A percentile compares a stretch with the other conserved stretches of the same genome.
These are phyloP conservation scores for Holothuria glaberrima DNA, from an alignment of 35 echinoderm and acorn worm species.

Conservation along the genomic window DNA sequence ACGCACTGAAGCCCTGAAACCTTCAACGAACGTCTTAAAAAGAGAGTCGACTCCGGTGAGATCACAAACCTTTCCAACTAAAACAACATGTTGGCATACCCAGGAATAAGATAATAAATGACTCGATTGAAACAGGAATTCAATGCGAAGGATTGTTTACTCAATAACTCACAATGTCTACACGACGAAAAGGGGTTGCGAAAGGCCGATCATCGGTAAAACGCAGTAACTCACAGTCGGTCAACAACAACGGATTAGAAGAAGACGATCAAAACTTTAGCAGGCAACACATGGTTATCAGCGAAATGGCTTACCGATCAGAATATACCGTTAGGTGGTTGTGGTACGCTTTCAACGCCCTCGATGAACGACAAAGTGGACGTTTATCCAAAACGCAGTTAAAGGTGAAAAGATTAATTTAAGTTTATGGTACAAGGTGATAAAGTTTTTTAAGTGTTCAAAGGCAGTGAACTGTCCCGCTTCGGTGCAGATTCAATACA, in stretches of 20 bases:
- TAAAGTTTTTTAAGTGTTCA: too few relatives aligned
- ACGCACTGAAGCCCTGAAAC: too few relatives aligned
- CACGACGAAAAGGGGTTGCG: slow-evolving; percentile 10
- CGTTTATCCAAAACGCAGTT: slow-evolving; percentile 50
- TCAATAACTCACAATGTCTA: slow-evolving; percentile 17
- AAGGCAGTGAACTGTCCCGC: too few relatives aligned
- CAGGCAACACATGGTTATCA: not conserved
- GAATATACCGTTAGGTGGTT: slow-evolving; percentile 44
- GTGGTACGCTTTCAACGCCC: slow-evolving; percentile 44
- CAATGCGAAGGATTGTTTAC: slow-evolving; percentile 28
- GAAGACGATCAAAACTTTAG: slow-evolving; percentile 45
- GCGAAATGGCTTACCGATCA: slow-evolving; percentile 47
- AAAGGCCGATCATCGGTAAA: slow-evolving; percentile 23
- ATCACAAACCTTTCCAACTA: too few relatives aligned
- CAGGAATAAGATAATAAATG: too few relatives aligned
- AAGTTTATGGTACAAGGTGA: too few relatives aligned
- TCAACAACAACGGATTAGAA: not conserved
- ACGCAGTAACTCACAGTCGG: not conserved
- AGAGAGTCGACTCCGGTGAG: too few relatives aligned
- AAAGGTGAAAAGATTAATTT: slow-evolving; percentile 16
- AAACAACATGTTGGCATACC: too few relatives aligned
- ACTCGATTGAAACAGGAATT: slow-evolving; percentile 12
- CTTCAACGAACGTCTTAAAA: too few relatives aligned
- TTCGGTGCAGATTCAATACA: too few relatives aligned
- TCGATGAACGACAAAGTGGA: not conserved